Percentiles rank a stretch among this genome's conserved stretches.
Evolutionary conservation across 1,140 invertebrate species (phyloP).

Genomic region (Platorchestia sp.): DNA sequence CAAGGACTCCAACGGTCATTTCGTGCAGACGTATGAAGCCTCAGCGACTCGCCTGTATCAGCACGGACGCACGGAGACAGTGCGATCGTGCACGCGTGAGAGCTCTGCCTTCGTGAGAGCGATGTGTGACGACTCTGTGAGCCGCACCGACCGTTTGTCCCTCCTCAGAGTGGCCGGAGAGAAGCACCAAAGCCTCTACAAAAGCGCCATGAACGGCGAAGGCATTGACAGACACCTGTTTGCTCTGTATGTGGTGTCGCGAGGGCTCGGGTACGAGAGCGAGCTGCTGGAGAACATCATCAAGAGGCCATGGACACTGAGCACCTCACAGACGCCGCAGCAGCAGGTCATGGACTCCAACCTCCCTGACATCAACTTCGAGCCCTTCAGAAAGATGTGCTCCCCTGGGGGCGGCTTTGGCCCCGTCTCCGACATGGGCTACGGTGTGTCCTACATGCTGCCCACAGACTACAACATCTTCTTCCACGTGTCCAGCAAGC

Average conservation of each 20-base stretch:
- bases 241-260: conserved; percentile 74
- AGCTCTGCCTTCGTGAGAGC: conserved; percentile 71
- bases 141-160: conserved; percentile 62
- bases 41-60: conserved; percentile 74
- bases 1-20: conserved; percentile 69
- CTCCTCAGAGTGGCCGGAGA: conserved; percentile 69
- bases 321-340: conserved; percentile 75
- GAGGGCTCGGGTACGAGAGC: conserved; percentile 72
- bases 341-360: conserved; percentile 71
- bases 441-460: conserved; percentile 75
- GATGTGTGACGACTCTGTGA: conserved; percentile 69
- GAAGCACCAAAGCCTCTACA: conserved; percentile 71
- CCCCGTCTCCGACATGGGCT: conserved; percentile 74
- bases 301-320: conserved; percentile 74
- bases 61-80: conserved; percentile 74
- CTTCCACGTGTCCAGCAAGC: conserved; percentile 74
- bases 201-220: conserved; percentile 72
- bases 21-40: conserved; percentile 74
- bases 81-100: conserved; percentile 72
- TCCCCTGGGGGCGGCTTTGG: conserved; percentile 75
- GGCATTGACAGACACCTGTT: conserved; percentile 75
- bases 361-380: conserved; percentile 72
- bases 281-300: conserved; percentile 69
- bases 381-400: conserved; percentile 71
- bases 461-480: conserved; percentile 73